These are phyloP conservation scores for Meda fulgida DNA, from an alignment of 2,797 vertebrate species.

Conservation along the genomic window DNA sequence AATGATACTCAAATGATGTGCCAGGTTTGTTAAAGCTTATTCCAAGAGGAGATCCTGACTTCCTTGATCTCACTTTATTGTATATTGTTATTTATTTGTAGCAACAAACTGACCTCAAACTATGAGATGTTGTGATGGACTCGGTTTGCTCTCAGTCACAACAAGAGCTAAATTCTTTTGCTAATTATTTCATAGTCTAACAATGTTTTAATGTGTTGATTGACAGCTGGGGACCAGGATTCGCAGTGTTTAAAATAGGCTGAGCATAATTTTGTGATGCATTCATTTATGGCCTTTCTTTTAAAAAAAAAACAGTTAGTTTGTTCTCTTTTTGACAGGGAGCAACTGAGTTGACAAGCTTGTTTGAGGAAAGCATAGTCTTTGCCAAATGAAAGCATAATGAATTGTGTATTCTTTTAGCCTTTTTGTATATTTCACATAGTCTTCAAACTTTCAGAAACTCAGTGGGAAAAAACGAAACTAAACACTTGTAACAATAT, in stretches of 20 bases:
- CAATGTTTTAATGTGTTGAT: background rate
- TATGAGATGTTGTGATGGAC: background rate
- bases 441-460: background rate
- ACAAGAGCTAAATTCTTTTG: background rate
- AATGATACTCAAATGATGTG: slow-evolving; percentile 12
- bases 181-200: background rate
- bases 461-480: background rate
- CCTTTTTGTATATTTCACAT: background rate
- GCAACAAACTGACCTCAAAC: slow-evolving; percentile 50
- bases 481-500: background rate
- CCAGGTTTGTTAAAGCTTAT: slow-evolving; percentile 19
- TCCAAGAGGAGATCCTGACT: slow-evolving; percentile 46
- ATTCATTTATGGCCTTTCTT: background rate
- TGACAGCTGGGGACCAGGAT: background rate
- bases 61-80: slow-evolving; percentile 57
- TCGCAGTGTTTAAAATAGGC: background rate
- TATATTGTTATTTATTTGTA: slow-evolving; percentile 72
- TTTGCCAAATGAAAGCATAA: slow-evolving; percentile 4
- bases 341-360: background rate
- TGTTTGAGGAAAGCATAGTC: background rate
- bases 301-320: too few species aligned
- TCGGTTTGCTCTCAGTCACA: slow-evolving; percentile 28
- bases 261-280: background rate
- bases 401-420: background rate
- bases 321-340: too few species aligned